Conservation (phyloP, 2,113 vertebrate species). For the Poeciliopsis prolifica region DNA sequence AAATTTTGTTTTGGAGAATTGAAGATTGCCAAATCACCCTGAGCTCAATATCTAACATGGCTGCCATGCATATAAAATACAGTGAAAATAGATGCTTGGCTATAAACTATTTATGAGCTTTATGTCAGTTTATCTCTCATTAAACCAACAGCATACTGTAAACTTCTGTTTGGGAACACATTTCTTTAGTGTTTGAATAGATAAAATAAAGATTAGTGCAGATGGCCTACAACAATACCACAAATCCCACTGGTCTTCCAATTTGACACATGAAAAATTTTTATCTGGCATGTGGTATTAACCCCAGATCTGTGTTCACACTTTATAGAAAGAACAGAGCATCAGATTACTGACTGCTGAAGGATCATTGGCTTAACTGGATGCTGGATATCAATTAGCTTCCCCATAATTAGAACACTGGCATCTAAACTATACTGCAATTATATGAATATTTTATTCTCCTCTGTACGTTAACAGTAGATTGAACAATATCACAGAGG, state of each 20-base stretch:
- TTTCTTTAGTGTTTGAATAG: background rate
- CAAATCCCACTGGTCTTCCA: too few relatives aligned
- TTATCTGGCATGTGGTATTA: background rate
- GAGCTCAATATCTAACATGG: background rate
- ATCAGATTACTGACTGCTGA: too few relatives aligned
- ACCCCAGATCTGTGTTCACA: background rate
- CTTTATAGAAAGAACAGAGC: too few relatives aligned
- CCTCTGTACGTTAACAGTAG: background rate
- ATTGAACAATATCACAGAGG: conserved; percentile 14
- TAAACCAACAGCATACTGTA: background rate
- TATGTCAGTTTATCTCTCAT: background rate
- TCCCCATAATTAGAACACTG: background rate
- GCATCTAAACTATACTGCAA: background rate
- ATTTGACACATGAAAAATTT: too few relatives aligned
- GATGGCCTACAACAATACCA: background rate
- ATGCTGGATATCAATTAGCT: too few relatives aligned
- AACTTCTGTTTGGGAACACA: background rate
- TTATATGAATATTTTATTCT: background rate
- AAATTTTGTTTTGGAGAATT: background rate
- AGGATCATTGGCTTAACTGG: too few relatives aligned
- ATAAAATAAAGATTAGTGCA: background rate
- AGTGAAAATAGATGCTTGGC: background rate
- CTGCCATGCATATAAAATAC: background rate
- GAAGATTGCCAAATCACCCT: background rate
- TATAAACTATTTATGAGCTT: background rate